Conservation (phyloP, 1,140 invertebrate species). For the Tachypleus tridentatus region DNA sequence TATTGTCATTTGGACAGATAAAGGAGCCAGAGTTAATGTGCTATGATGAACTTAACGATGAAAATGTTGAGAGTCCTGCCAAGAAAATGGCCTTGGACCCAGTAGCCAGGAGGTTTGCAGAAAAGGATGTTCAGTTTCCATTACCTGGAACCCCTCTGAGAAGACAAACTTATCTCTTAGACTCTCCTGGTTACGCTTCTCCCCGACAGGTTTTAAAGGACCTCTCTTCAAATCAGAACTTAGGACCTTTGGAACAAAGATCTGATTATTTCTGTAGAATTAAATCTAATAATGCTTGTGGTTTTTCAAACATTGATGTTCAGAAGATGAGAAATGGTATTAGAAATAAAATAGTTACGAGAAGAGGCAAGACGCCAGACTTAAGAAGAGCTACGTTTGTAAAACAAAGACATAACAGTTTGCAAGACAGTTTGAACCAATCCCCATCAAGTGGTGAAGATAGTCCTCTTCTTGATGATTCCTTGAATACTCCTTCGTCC, state of each 20-base stretch:
- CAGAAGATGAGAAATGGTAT: background rate
- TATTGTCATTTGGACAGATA: background rate
- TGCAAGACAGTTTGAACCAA: no score
- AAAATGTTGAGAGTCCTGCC: background rate
- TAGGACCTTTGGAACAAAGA: background rate
- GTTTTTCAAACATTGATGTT: background rate
- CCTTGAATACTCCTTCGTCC: no score
- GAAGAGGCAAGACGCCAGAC: no score
- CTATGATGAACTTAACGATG: background rate
- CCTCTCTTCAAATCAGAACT: background rate
- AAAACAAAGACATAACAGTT: no score
- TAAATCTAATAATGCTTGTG: background rate
- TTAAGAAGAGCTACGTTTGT: no score
- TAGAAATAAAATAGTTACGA: background rate
- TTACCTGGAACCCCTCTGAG: background rate
- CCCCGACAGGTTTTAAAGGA: background rate
- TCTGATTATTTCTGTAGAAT: background rate
- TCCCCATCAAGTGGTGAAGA: no score
- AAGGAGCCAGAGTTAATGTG: background rate
- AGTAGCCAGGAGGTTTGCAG: background rate
- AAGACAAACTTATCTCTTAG: background rate
- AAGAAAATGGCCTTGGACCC: background rate
- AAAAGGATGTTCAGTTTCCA: background rate
- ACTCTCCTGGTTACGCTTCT: no score
- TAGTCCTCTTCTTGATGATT: no score